Evolutionary conservation across 2,888 invertebrate genomes (phyloP), one percentile per base, ranked within the genome.

Genomic region (Stramonita haemastoma): DNA sequence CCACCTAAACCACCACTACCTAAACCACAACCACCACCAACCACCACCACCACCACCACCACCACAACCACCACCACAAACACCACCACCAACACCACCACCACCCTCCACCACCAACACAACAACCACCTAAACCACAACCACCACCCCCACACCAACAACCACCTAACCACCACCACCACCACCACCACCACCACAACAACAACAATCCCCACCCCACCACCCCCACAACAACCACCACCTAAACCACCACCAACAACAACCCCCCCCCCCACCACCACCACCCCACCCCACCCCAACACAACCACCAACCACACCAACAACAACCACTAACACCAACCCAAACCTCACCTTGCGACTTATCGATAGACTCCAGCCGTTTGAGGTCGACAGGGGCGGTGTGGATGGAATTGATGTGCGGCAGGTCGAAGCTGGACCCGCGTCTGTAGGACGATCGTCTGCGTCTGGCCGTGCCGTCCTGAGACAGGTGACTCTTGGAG

Each of bases 361-460:
- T 56, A 77, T 92, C 92, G 1, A 93, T 60, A 4, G 92, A 91
- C 11, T 93, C 91, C 85, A 89, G 73, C 2, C 90, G 84, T 26
- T 92, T 91, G 56, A 90, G 87, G 22, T 92, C 92, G 1, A 92
- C 90, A 56, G 86, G 87, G 60, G 91, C 89, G 11, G 66, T 32
- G 60, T 90, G 90, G 36, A 93, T 90, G 1, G 92, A 91, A 85
- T 94, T 92, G 5, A 90, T 86, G 89, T 94, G 94, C 32, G 92
- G 92, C 2, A 93, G 89, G 90, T 92, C 92, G 56, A 94, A 92
- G 90, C 93, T 94, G 22, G 93, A 92, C 87, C 91, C 90, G 5
- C 92, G 34, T n/a, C 90, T 70, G 36, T 87, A 87, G 15, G 86
- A 87, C 15, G 83, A 85, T 57, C 86, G 56, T 5, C 88, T 89